Conservation (phyloP, 2,113 vertebrate species). For the Bothrops jararaca region DNA sequence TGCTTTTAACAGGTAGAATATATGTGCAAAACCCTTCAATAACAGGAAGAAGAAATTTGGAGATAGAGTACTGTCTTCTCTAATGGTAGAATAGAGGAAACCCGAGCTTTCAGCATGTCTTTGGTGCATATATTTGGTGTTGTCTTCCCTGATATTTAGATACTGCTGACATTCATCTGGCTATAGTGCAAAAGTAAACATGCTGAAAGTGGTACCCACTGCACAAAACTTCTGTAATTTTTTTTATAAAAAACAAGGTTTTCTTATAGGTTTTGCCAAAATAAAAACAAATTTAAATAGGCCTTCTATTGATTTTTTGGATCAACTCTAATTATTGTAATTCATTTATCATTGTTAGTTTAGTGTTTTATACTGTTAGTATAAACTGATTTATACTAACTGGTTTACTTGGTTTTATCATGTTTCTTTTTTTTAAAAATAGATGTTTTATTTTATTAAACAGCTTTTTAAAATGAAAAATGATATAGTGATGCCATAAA, state of each 20-base stretch:
- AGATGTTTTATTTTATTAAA: background rate
- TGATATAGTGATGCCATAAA: background rate
- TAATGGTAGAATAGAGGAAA: too few relatives aligned
- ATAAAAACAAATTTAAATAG: background rate
- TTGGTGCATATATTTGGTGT: too few relatives aligned
- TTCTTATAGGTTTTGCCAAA: background rate
- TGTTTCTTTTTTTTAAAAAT: background rate
- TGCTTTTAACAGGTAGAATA: background rate
- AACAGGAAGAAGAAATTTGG: background rate
- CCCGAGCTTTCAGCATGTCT: too few relatives aligned
- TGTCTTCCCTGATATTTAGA: background rate
- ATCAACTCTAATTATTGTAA: background rate
- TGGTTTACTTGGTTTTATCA: background rate
- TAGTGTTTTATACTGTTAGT: background rate
- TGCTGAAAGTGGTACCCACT: background rate
- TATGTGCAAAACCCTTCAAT: background rate
- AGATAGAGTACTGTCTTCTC: too few relatives aligned
- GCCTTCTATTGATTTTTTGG: background rate
- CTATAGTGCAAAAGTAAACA: background rate
- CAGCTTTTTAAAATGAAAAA: background rate
- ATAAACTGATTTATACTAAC: background rate
- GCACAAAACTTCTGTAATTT: background rate
- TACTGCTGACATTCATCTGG: background rate
- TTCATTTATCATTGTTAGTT: background rate
- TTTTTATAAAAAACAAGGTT: background rate